Evolutionary conservation across 2,113 vertebrate species (phyloP), one percentile per base, ranked within the genome.

Genomic region (Nothoprocta pentlandii): DNA sequence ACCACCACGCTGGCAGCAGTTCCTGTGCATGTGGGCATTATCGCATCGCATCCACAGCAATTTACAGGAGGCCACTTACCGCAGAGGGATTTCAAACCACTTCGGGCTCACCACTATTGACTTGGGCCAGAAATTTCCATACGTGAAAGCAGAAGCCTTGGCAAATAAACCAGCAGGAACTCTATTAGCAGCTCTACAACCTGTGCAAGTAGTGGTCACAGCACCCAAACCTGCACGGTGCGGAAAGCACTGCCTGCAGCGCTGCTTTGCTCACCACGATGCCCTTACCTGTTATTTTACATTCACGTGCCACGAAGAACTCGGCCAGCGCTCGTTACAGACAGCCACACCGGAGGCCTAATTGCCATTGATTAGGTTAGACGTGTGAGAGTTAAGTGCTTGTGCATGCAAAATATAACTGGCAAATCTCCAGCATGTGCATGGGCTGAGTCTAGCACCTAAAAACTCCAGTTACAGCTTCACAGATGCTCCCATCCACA

Each of bases 81-180:
- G 59, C 89, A 83, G 42, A 46, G 23, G 80, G 39, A 51, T 70
- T 87, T 85, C 87, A 85, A 77, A 85, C 39, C 56, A 70, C n/a
- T n/a, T 47, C 17, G 32, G 23, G 58, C 69, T 92, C 84, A 62
- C 86, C 39, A 2, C 34, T 70, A n/a, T n/a, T 74, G n/a, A 64
- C 71, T 28, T 69, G 12, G 85, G 68, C 32, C 61, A 90, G 79
- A 73, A 92, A 89, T 36, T 41, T 59, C 74, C 42, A 39, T 36
- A 61, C 0, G 0, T 83, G 79, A 78, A 92, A 94, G 81, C 54
- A 58, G 39, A 89, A 92, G 30, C 42, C 16, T 1, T 12, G 10
- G 75, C 78, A 91, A 70, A 67, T 70, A 56, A 85, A 42, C 59
- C 6, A 20, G 26, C 7, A 83, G 89, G 85, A 89, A 70, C 30